Evolutionary conservation across 2,888 invertebrate genomes (phyloP).

Genomic region (Aspidiotus rigidus): DNA sequence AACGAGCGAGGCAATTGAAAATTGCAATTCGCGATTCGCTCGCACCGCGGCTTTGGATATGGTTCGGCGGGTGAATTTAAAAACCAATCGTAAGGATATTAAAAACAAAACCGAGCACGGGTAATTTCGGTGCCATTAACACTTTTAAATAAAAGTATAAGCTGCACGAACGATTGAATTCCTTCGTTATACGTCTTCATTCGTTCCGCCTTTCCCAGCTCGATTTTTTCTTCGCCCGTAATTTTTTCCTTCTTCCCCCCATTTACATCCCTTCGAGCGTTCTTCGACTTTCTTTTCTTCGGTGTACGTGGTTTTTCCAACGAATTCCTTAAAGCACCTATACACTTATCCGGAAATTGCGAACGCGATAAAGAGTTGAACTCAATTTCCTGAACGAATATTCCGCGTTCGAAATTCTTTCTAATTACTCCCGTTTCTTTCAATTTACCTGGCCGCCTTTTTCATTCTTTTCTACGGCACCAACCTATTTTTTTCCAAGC

Average conservation of each 20-base stretch:
- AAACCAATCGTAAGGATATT: background rate
- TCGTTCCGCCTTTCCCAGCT: background rate
- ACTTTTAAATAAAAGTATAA: background rate
- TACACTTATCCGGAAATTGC: background rate
- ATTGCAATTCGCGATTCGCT: too few species aligned
- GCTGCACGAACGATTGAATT: background rate
- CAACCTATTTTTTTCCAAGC: too few species aligned
- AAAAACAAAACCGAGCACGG: background rate
- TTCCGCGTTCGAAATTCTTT: slow-evolving; percentile 1
- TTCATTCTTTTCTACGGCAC: too few species aligned
- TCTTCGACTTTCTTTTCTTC: background rate
- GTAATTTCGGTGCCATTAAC: background rate
- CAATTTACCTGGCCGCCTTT: background rate
- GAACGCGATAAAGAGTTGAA: slow-evolving; percentile 4
- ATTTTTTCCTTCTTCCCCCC: background rate
- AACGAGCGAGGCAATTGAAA: too few species aligned
- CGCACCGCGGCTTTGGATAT: too few species aligned
- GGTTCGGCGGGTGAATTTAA: too few species aligned
- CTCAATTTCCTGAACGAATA: background rate
- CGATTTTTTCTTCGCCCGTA: background rate
- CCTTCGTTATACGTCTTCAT: background rate
- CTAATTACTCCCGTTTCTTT: background rate
- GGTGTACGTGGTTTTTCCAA: background rate
- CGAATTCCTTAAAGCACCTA: background rate
- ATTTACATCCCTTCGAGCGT: background rate